Base-by-base conservation (phyloP, 2,888 invertebrate genomes). In the Desoria tigrina region DNA sequence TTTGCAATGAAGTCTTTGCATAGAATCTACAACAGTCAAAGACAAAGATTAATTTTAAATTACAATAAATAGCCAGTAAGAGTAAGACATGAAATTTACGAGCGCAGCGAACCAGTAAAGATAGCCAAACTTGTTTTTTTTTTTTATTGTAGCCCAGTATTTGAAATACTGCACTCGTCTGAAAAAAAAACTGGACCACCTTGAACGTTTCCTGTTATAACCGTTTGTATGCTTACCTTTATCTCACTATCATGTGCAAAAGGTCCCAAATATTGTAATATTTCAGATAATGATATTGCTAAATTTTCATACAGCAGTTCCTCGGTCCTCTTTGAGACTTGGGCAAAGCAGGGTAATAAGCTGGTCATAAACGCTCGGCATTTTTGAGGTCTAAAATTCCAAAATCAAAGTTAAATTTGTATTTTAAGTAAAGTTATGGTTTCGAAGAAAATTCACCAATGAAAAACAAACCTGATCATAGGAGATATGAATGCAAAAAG, bases 341-440 rank as follows among this genome's bases (percentile, higher is more conserved):
- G 85, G n/a, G 86, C 83, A 70, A 92, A 81, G 74, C 88, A 89
- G 1, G 90, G 89, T 73, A 90, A 81, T 65, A 92, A 80, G 79
- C 90, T 89, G 42, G 86, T 83, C 18, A 90, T 87, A 79, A 90
- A 92, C 42, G 88, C 87, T 78, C 89, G 87, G 69, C 90, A 87
- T 80, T 90, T 90, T 65, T 87, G 86, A 23, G 91, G 90, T 67
- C 86, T 80, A 69, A n/a, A 75, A 71, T 32, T 50, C 37, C 54
- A 57, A 23, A 45, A 32, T 32, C 11, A 45, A 6, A 45, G 6
- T 45, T 16, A 18, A 45, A n/a, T 45, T 45, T 18, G 16, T 18
- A 45, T 16, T 45, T 45, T 45, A 45, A 16, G 16, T 45, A 16
- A 9, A 45, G 16, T 45, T 11, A 51, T 14, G 4, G 24, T 51